These are phyloP conservation scores for Watsonalla cultraria DNA, from an alignment of 2,888 invertebrate species.

Conservation along the genomic window DNA sequence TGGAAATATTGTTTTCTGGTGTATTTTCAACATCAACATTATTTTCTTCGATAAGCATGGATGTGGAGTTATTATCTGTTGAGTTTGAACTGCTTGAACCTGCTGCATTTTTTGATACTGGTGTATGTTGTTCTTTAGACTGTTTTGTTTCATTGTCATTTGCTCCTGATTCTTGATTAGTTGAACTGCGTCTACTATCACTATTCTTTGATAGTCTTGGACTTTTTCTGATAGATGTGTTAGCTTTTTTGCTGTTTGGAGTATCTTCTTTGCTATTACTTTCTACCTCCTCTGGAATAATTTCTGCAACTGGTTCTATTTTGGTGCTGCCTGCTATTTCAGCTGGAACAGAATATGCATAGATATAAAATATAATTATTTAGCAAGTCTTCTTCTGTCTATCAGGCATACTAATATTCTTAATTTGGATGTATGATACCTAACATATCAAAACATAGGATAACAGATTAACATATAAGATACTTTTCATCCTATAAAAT, in stretches of 20 bases:
- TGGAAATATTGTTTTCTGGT: constrained; percentile 24
- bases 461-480: no score
- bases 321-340: constrained; percentile 26
- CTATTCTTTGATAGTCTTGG: constrained; percentile 33
- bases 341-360: constrained; percentile 22
- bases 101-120: constrained; percentile 1
- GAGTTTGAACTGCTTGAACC: neutral
- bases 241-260: constrained; percentile 14
- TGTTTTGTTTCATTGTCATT: constrained; percentile 13
- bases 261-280: constrained; percentile 18
- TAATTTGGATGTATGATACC: no score
- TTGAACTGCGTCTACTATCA: constrained; percentile 18
- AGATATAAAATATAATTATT: no score
- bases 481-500: no score
- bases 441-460: no score
- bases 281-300: constrained; percentile 52
- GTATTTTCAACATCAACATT: constrained; percentile 7
- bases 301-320: constrained; percentile 26
- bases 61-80: neutral
- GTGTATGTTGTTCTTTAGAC: constrained; percentile 6
- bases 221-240: constrained; percentile 26
- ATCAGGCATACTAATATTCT: neutral
- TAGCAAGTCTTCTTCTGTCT: constrained; percentile 4
- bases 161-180: constrained; percentile 15
- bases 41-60: constrained; percentile 1